Evolutionary conservation across 1,140 invertebrate species (phyloP).

Genomic region (Drosophila pseudoobscura): DNA sequence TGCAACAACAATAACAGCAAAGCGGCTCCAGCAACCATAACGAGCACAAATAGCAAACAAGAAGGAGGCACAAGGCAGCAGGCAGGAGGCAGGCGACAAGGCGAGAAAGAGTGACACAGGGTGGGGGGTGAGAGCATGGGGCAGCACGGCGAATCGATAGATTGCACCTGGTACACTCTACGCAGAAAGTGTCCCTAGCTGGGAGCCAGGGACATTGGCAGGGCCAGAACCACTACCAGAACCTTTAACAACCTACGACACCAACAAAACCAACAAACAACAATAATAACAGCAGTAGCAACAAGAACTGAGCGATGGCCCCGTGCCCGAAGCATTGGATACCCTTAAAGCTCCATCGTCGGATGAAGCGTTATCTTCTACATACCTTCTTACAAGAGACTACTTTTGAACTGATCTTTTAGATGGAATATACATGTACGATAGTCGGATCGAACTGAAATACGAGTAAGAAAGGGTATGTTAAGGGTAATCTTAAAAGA

Average conservation of each 20-base stretch:
- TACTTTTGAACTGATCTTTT: no score
- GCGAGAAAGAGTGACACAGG: constrained; percentile 3
- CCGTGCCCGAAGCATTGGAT: no score
- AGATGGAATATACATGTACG: no score
- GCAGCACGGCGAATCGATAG: constrained; percentile 69
- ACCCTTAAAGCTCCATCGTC: no score
- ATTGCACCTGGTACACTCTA: constrained; percentile 76
- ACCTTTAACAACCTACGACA: constrained; percentile 60
- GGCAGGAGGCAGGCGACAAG: constrained; percentile 5
- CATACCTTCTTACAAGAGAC: no score
- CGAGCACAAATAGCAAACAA: constrained; percentile 77
- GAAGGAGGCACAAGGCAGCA: constrained; percentile 14
- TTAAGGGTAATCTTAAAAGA: no score
- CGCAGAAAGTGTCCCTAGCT: constrained; percentile 71
- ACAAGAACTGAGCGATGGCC: constrained; percentile 10
- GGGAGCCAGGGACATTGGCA: constrained; percentile 24
- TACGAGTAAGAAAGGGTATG: no score
- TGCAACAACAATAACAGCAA: constrained; percentile 66
- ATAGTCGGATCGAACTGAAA: no score
- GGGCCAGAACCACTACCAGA: constrained; percentile 16
- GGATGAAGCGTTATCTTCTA: no score
- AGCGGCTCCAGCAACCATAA: constrained; percentile 63
- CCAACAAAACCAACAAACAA: constrained; percentile 55
- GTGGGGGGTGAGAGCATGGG: constrained; percentile 2
- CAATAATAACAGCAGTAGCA: constrained; percentile 47